phyloP scores from a whole-genome alignment of 2,113 vertebrate genomes.

The Chamaetylas fuelleborni region DNA sequence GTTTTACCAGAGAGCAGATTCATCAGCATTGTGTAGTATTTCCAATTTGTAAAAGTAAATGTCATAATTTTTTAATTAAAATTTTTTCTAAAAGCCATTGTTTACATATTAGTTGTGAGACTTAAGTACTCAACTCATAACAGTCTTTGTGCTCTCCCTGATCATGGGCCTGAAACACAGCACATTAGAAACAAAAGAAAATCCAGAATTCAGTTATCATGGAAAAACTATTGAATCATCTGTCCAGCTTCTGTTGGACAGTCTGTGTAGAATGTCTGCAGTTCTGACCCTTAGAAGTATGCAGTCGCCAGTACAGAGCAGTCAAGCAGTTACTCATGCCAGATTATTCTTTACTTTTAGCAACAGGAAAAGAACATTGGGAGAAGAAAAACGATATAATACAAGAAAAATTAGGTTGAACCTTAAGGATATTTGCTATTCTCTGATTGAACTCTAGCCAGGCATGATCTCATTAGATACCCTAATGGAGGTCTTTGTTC shows the following conservation, averaged over 20 bases:
- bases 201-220: neutral
- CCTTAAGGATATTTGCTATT: neutral
- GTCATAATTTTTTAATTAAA: neutral
- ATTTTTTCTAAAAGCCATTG: neutral
- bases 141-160: neutral
- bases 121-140: neutral
- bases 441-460: conserved; percentile 1
- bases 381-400: neutral
- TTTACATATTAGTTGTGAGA: neutral
- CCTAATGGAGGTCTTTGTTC: conserved; percentile 26
- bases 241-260: neutral
- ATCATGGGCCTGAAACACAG: neutral
- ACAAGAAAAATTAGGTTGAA: neutral
- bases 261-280: neutral
- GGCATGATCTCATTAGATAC: conserved; percentile 12
- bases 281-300: neutral
- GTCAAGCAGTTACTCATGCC: neutral
- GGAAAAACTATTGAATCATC: neutral
- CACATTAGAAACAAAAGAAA: neutral
- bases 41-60: neutral
- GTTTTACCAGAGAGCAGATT: neutral
- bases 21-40: neutral
- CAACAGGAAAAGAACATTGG: neutral
- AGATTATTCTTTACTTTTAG: conserved; percentile 6
- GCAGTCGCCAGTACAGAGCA: neutral